Evolutionary conservation across 2,888 invertebrate species (phyloP).

Genomic region (Lochmaea capreae): DNA sequence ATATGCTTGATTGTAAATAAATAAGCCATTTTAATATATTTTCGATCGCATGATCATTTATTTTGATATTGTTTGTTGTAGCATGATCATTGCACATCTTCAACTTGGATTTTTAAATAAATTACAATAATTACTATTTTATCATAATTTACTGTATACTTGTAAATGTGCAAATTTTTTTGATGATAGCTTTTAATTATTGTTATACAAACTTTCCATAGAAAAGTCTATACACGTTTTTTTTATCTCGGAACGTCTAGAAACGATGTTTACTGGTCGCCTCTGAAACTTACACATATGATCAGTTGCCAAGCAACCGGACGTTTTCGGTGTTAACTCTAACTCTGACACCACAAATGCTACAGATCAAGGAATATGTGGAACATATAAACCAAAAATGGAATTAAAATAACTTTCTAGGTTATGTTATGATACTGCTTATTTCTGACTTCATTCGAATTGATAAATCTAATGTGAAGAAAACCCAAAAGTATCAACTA

Average conservation of each 20-base stretch:
- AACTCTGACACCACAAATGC: too few relatives aligned
- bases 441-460: too few relatives aligned
- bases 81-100: constrained; percentile 33
- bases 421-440: too few relatives aligned
- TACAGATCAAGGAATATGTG: too few relatives aligned
- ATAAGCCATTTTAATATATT: constrained; percentile 2
- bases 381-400: too few relatives aligned
- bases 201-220: not conserved
- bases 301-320: too few relatives aligned
- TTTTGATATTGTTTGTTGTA: constrained; percentile 1
- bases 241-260: not conserved
- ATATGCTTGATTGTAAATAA: constrained; percentile 11
- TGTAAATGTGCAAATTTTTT: constrained; percentile 5
- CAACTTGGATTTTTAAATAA: constrained; percentile 15
- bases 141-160: not conserved
- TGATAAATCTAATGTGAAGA: too few relatives aligned
- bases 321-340: too few relatives aligned
- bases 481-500: too few relatives aligned
- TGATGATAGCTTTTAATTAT: not conserved
- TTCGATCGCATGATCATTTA: constrained; percentile 9
- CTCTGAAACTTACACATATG: too few relatives aligned
- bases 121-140: constrained; percentile 11
- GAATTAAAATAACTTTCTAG: too few relatives aligned
- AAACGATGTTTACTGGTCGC: too few relatives aligned
- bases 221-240: not conserved